phyloP scores from a whole-genome alignment of 2,113 vertebrate genomes.

The Ibidorhyncha struthersii region DNA sequence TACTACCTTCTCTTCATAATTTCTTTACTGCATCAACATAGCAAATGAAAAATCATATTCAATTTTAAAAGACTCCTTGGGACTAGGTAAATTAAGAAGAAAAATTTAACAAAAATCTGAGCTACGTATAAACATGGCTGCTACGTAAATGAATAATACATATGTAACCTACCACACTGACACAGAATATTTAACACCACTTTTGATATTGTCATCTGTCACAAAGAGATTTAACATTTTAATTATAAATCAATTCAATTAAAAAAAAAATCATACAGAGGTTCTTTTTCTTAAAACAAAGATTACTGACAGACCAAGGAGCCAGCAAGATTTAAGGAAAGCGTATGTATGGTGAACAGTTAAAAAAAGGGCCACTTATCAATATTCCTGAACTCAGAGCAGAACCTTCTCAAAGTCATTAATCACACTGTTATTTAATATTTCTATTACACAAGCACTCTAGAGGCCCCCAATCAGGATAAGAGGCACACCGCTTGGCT shows the following conservation, averaged over 20 bases:
- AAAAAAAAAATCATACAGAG: neutral
- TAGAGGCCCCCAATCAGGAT: neutral
- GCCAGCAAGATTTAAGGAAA: neutral
- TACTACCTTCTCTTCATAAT: neutral
- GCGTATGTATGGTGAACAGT: neutral
- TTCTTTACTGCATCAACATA: neutral
- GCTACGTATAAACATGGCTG: neutral
- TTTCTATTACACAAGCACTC: conserved; percentile 4
- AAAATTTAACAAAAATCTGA: neutral
- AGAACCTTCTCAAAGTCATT: conserved; percentile 27
- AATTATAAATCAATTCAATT: neutral
- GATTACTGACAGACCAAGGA: neutral
- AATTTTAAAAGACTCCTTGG: neutral
- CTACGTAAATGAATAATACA: neutral
- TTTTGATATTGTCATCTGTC: neutral
- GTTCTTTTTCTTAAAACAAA: neutral
- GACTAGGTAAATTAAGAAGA: neutral
- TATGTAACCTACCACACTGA: neutral
- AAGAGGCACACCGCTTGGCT: conserved; percentile 31
- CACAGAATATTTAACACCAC: neutral
- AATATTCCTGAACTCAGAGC: neutral
- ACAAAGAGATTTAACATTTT: neutral
- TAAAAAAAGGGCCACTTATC: neutral
- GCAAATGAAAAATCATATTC: neutral
- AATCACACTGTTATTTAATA: conserved; percentile 37